These are phyloP conservation scores for Adelognathus sp. DNA, from an alignment of 2,888 invertebrate genomes.

Conservation along the genomic window DNA sequence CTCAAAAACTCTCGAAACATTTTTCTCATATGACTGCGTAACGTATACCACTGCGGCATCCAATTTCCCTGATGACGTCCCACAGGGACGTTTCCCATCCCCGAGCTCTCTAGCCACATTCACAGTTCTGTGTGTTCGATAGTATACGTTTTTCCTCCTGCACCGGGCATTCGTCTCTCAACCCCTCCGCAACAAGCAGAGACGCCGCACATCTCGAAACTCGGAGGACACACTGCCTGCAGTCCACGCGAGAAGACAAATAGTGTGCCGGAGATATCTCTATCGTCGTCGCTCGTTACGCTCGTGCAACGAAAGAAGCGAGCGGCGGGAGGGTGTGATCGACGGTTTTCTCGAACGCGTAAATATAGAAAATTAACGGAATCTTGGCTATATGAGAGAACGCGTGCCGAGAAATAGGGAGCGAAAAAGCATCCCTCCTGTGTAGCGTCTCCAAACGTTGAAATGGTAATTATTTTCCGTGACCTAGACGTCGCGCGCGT, in stretches of 20 bases:
- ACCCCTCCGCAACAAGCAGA: slow-evolving; percentile 53
- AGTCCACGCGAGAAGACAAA: slow-evolving; percentile 73
- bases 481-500: slow-evolving; percentile 24
- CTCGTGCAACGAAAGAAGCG: slow-evolving; percentile 2
- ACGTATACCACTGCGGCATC: slow-evolving; percentile 63
- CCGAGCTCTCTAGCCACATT: slow-evolving; percentile 38
- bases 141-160: slow-evolving; percentile 66
- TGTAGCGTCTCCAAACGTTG: background rate
- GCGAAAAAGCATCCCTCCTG: slow-evolving; percentile 1
- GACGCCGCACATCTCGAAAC: background rate
- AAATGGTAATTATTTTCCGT: slow-evolving; percentile 56
- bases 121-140: slow-evolving; percentile 23
- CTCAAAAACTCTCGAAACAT: background rate
- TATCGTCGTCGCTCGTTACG: slow-evolving; percentile 33
- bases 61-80: slow-evolving; percentile 79
- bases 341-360: slow-evolving; percentile 50
- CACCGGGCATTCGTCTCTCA: slow-evolving; percentile 56
- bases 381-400: slow-evolving; percentile 13
- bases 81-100: slow-evolving; percentile 68
- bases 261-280: slow-evolving; percentile 67
- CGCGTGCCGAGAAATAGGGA: background rate
- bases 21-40: background rate
- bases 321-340: slow-evolving; percentile 53
- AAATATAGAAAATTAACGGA: slow-evolving; percentile 60
- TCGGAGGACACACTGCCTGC: slow-evolving; percentile 1